These are phyloP conservation scores for Micromussa lordhowensis DNA, from an alignment of 92 coral and sea anemone species.

Conservation along the genomic window DNA sequence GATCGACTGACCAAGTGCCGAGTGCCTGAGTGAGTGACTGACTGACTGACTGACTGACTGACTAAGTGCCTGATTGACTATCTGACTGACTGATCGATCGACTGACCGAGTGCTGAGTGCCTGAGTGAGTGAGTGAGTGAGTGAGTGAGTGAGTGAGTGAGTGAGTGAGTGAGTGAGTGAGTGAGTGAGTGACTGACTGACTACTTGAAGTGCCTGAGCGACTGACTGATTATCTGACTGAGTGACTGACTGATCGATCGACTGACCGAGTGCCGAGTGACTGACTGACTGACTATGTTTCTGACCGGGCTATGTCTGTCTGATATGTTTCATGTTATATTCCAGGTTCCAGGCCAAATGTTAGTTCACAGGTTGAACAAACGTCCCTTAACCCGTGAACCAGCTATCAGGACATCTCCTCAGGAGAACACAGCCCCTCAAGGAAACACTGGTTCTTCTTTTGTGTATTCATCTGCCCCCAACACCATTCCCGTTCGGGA, in stretches of 20 bases:
- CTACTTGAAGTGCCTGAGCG: too few relatives aligned
- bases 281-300: not conserved
- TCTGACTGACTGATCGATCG: not conserved
- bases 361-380: conserved; percentile 78
- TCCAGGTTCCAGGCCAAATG: conserved; percentile 79
- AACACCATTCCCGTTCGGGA: not conserved
- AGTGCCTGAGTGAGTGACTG: too few relatives aligned
- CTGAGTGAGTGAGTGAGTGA: not conserved
- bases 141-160: too few relatives aligned
- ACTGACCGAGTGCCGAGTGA: not conserved
- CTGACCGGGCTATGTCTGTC: not conserved
- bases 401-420: conserved; percentile 29
- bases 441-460: not conserved
- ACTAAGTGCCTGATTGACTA: too few relatives aligned
- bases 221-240: not conserved
- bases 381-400: conserved; percentile 64
- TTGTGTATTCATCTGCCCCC: not conserved
- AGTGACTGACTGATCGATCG: not conserved
- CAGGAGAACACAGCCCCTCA: not conserved
- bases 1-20: not conserved
- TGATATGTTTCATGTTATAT: not conserved
- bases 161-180: not conserved
- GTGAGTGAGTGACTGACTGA: not conserved
- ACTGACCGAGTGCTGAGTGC: not conserved
- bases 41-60: not conserved